Percentiles rank a stretch among this genome's conserved stretches.
These are phyloP conservation scores for Geotrupes spiniger DNA, from an alignment of 2,888 invertebrate species.

Conservation along the genomic window DNA sequence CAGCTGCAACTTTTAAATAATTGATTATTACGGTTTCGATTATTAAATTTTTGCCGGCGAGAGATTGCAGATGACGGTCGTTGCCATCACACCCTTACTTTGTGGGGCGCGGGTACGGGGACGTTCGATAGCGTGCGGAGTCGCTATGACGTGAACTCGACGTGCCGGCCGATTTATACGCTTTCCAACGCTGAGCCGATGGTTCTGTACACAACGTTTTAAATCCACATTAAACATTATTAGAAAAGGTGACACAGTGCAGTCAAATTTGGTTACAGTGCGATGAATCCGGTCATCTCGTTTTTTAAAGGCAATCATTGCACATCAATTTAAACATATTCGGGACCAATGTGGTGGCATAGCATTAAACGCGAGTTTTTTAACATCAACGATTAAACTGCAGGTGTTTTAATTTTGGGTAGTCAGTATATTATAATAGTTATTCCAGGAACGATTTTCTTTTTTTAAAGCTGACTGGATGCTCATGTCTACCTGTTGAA, in stretches of 20 bases:
- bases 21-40: no score
- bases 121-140: slow-evolving; percentile 57
- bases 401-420: not conserved
- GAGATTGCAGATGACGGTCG: no score
- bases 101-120: slow-evolving; percentile 58
- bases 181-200: slow-evolving; percentile 58
- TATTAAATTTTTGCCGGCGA: no score
- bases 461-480: slow-evolving; percentile 4
- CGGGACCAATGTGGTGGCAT: not conserved
- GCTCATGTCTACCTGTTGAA: slow-evolving; percentile 11
- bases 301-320: no score
- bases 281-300: no score
- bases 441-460: not conserved
- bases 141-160: slow-evolving; percentile 51
- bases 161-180: slow-evolving; percentile 54
- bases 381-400: not conserved
- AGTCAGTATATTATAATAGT: not conserved
- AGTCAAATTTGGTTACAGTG: no score
- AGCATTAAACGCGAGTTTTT: not conserved
- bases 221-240: slow-evolving; percentile 13
- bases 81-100: slow-evolving; percentile 46
- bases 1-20: no score
- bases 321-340: not conserved
- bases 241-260: not conserved
- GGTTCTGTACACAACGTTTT: slow-evolving; percentile 48